These are phyloP conservation scores for Cephus sareptanus DNA, from an alignment of 2,888 invertebrate genomes.

Conservation along the genomic window DNA sequence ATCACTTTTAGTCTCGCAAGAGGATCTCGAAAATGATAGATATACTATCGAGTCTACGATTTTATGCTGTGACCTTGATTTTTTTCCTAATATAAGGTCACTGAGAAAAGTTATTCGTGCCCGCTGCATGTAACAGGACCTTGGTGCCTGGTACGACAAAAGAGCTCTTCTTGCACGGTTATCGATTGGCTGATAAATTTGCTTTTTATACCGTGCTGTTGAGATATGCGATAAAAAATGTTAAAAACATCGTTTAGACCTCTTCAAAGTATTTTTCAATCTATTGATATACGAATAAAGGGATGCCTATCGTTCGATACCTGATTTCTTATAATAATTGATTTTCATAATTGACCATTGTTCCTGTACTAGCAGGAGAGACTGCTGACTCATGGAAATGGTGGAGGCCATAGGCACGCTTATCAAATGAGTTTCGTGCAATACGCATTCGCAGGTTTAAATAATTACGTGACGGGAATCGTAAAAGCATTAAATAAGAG, in stretches of 20 bases:
- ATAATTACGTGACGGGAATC: not conserved
- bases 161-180: not conserved
- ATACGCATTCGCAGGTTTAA: not conserved
- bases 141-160: not conserved
- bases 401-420: not conserved
- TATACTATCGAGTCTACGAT: not conserved
- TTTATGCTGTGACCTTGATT: not conserved
- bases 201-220: not conserved
- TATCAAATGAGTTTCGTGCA: not conserved
- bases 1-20: no score
- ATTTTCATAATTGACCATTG: not conserved
- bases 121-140: not conserved
- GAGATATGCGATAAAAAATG: not conserved
- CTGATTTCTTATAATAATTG: not conserved
- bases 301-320: not conserved
- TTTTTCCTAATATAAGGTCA: not conserved
- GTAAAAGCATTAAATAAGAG: not conserved
- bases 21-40: not conserved
- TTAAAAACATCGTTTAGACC: not conserved
- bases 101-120: not conserved
- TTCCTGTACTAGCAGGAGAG: not conserved
- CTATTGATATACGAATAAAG: not conserved
- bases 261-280: not conserved
- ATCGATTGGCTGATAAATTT: not conserved
- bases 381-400: not conserved